A percentile compares a stretch with the other conserved stretches of the same genome.
Conservation (phyloP, 37 sponge, comb jelly and placozoan species). For the Petrosia ficiformis region DNA sequence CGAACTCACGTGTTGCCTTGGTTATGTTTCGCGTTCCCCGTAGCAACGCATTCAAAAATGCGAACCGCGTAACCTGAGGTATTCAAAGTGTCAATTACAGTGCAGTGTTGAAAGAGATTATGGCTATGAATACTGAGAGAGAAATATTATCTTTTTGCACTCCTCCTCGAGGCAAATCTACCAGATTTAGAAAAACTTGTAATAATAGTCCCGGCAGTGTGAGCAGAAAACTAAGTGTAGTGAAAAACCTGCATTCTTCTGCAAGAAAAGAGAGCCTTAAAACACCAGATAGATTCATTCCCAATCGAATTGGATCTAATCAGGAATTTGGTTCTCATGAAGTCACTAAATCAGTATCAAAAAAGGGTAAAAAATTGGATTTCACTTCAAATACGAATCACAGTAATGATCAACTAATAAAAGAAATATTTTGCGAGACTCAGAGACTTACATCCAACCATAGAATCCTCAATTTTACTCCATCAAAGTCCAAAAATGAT, state of each 20-base stretch:
- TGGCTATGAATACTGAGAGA: no score
- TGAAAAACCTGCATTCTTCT: not conserved
- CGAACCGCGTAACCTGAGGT: no score
- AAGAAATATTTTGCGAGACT: no score
- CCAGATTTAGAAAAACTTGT: not conserved
- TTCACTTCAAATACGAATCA: not conserved
- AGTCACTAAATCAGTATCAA: constrained; percentile 7
- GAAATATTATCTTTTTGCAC: no score
- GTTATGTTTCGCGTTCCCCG: no score
- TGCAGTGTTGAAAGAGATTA: no score
- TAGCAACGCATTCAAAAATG: no score
- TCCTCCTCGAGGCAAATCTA: not conserved
- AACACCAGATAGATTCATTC: constrained; percentile 64
- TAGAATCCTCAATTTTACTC: constrained; percentile 30
- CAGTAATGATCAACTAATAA: constrained; percentile 10
- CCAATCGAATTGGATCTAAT: constrained; percentile 52
- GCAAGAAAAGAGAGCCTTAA: constrained; percentile 1
- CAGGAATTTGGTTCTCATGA: constrained; percentile 40
- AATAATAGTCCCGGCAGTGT: not conserved
- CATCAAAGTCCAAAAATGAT: not conserved
- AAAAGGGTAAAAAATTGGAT: not conserved
- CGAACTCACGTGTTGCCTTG: no score
- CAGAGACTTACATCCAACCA: constrained; percentile 24
- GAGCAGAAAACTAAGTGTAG: not conserved
- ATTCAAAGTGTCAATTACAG: no score